Base-by-base conservation (phyloP, 2,113 vertebrate genomes). In the Pachycephala philippinensis region DNA sequence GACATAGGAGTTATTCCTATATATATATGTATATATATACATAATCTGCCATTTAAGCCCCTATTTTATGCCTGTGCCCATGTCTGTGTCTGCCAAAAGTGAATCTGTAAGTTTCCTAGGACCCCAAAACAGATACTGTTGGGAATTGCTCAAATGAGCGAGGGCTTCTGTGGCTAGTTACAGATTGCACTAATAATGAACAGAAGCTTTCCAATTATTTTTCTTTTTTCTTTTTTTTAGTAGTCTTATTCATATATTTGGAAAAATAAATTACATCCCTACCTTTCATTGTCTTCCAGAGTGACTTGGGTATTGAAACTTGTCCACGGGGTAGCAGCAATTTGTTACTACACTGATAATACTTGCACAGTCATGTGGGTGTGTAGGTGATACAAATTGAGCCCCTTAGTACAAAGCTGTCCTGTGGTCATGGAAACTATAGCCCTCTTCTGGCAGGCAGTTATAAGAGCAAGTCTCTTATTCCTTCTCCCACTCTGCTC, bases 391-490 rank as follows among this genome's bases (percentile, higher is more conserved):
- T 44, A 50, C 30, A 53, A 65, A 52, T 13, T 60, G 44, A 19
- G 20, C 22, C 33, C 19, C 28, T 53, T 35, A 69, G 16, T 57
- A 59, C 47, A 72, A 72, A 91, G 47, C n/a, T 63, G 17, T 74
- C 42, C 30, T 59, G 63, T 81, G 83, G 75, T 82, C 63, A 50
- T 87, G 74, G 93, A 87, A 90, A 69, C 52, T 69, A 19, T 59
- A 64, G 69, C 65, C 37, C 21, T 78, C 39, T 84, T 94, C n/a
- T 93, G 22, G 35, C 27, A 93, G 91, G 94, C 70, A 91, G 93
- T 91, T 94, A 88, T 77, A 96, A 96, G 92, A 95, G 88, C 90
- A 96, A 93, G 39, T 56, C 39, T 80, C 53, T 59, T 64, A 60
- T 24, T 94, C 60, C 37, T 56, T 95, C 65, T 92, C 45, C 71